These are phyloP conservation scores for Sprattus sprattus DNA, from an alignment of 2,113 vertebrate species.

Conservation along the genomic window DNA sequence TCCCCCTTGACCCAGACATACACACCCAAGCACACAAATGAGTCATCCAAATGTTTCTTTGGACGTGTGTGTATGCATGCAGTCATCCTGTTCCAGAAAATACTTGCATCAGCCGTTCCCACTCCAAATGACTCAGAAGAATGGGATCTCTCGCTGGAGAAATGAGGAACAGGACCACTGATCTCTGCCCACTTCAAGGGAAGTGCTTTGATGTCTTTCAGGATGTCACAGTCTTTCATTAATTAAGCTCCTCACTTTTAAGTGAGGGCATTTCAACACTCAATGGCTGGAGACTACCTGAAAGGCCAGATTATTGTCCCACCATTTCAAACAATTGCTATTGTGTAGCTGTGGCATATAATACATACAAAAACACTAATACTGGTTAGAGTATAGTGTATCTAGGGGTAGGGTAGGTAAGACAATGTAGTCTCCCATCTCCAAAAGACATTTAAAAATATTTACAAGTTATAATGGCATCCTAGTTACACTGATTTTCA, in stretches of 20 bases:
- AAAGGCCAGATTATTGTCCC: neutral
- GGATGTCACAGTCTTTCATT: conserved; percentile 35
- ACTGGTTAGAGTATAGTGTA: neutral
- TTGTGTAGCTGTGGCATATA: conserved; percentile 12
- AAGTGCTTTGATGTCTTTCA: conserved; percentile 29
- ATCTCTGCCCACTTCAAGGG: conserved; percentile 25
- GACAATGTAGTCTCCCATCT: neutral
- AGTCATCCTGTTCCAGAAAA: neutral
- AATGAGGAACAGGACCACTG: neutral
- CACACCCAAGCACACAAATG: neutral
- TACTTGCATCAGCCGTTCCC: neutral
- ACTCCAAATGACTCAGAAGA: neutral
- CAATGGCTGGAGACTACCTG: neutral
- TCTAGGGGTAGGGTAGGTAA: neutral
- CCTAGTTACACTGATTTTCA: neutral
- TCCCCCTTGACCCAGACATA: neutral
- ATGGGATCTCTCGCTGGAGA: neutral
- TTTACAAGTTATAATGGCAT: neutral
- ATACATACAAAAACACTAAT: conserved; percentile 23
- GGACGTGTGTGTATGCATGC: neutral
- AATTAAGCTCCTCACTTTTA: conserved; percentile 42
- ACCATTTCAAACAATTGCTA: conserved; percentile 34
- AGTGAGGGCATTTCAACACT: conserved; percentile 20
- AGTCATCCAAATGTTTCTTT: neutral
- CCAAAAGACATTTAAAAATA: neutral